A percentile compares a stretch with the other conserved stretches of the same genome.
These are phyloP conservation scores for Macquaria ambigua DNA, from an alignment of 2,113 vertebrate species.

Conservation along the genomic window DNA sequence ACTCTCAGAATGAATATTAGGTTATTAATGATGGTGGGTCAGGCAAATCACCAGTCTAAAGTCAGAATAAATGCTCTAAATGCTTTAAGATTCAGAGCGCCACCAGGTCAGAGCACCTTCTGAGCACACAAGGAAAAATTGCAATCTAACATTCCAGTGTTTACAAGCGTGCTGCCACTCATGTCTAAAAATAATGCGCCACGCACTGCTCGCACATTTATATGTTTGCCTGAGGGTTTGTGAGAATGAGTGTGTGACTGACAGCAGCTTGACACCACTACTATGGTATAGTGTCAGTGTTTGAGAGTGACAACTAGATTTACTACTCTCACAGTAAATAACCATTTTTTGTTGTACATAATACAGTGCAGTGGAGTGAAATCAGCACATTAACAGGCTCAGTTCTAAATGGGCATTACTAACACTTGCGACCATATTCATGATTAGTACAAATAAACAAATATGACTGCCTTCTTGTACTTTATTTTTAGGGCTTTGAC, in stretches of 20 bases:
- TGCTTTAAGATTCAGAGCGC: neutral
- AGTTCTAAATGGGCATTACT: neutral
- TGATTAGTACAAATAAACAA: neutral
- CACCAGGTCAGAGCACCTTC: neutral
- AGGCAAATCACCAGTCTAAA: neutral
- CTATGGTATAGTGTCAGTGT: neutral
- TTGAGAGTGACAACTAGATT: neutral
- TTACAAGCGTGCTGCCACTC: slow-evolving; percentile 13
- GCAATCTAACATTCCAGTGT: slow-evolving; percentile 1
- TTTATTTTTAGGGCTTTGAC: neutral
- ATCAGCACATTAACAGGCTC: neutral
- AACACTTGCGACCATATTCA: neutral
- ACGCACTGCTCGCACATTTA: slow-evolving; percentile 17
- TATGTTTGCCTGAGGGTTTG: slow-evolving; percentile 2
- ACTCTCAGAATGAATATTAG: neutral
- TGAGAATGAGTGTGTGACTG: slow-evolving; percentile 28
- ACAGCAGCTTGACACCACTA: slow-evolving; percentile 4
- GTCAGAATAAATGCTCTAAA: neutral
- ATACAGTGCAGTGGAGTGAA: neutral
- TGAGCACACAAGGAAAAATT: slow-evolving; percentile 1
- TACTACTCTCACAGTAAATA: neutral
- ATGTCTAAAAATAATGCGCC: slow-evolving; percentile 39
- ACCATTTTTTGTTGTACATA: neutral
- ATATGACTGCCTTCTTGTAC: neutral
- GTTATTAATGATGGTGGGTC: neutral